Conservation (phyloP, 2,797 vertebrate species). For the Trachops cirrhosus region DNA sequence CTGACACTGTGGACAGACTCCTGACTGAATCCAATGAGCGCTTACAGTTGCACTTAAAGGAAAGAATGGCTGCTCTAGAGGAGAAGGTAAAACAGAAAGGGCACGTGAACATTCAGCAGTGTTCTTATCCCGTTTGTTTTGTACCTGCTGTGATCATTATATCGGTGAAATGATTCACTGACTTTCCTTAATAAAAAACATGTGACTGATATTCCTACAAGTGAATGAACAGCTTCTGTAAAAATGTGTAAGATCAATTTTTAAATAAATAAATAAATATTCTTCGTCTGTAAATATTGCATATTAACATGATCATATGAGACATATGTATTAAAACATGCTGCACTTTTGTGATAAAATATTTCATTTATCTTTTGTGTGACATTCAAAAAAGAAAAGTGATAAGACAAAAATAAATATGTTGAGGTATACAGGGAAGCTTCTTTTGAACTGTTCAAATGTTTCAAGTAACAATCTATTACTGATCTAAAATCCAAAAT, state of each 20-base stretch:
- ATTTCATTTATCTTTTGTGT: not conserved
- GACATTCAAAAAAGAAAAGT: not conserved
- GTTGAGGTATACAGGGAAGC: accelerated
- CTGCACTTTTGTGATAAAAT: not conserved
- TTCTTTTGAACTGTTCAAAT: not conserved
- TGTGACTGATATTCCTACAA: not conserved
- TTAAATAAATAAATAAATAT: not conserved
- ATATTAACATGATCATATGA: not conserved
- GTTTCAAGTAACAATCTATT: not conserved
- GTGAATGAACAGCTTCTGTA: not conserved
- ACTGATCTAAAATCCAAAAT: not conserved
- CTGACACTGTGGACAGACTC: slow-evolving; percentile 97
- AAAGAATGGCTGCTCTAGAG: slow-evolving; percentile 97
- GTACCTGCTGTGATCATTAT: not conserved
- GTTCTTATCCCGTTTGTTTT: not conserved
- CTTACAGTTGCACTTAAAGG: slow-evolving; percentile 97
- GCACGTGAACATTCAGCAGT: accelerated
- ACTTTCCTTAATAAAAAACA: not conserved
- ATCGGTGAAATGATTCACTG: not conserved
- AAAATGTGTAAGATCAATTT: not conserved
- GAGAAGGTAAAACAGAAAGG: slow-evolving; percentile 89
- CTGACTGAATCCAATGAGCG: slow-evolving; percentile 98
- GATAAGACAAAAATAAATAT: not conserved
- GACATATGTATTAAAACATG: not conserved
- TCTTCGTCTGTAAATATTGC: not conserved